Conservation (phyloP, 2,113 vertebrate genomes). For the Callaeas wilsoni region DNA sequence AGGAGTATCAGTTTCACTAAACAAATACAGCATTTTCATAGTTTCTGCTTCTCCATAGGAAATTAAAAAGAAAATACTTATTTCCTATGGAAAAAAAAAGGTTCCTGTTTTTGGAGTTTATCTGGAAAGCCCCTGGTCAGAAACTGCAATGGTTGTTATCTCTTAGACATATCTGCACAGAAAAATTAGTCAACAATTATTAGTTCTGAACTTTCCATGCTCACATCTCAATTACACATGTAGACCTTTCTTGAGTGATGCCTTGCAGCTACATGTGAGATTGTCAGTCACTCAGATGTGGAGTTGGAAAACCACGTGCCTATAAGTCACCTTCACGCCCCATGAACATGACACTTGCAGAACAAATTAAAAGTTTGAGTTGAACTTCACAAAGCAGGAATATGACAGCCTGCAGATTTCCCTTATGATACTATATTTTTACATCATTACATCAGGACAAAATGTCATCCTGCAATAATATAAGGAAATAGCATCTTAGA, state of each 20-base stretch:
- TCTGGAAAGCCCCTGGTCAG: neutral
- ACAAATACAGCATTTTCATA: neutral
- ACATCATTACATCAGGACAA: neutral
- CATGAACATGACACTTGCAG: neutral
- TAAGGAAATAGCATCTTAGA: neutral
- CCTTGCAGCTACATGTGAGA: neutral
- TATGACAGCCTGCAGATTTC: neutral
- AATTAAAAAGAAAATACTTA: neutral
- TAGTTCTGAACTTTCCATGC: neutral
- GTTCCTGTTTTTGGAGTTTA: neutral
- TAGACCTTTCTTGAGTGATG: neutral
- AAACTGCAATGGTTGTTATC: neutral
- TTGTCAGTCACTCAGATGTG: neutral
- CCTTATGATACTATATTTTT: neutral
- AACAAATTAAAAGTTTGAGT: neutral
- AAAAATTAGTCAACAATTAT: neutral
- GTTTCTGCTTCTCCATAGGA: neutral
- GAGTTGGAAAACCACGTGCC: neutral
- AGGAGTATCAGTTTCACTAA: neutral
- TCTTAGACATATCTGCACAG: neutral
- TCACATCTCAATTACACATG: neutral
- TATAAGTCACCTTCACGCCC: fast-evolving
- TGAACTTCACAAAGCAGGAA: neutral
- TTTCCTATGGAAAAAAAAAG: neutral
- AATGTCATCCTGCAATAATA: neutral